phyloP scores from a whole-genome alignment of 2,113 vertebrate species.

The Tychaedon coryphoeus region DNA sequence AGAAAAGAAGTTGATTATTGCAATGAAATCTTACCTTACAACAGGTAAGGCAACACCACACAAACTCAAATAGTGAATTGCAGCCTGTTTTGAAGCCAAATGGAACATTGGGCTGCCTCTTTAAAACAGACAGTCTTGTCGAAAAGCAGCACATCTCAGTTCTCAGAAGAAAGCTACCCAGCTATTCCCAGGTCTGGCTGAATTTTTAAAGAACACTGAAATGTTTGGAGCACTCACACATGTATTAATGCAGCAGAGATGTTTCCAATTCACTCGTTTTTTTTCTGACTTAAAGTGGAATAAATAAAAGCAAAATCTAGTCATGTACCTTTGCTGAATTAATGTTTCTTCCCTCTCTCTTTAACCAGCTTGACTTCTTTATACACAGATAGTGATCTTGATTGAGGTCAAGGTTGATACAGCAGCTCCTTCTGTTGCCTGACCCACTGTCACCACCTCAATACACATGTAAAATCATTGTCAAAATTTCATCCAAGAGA shows the following conservation, averaged over 20 bases:
- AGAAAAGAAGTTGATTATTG: too few species aligned
- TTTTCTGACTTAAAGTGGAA: background rate
- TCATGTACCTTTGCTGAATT: background rate
- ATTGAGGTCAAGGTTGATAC: background rate
- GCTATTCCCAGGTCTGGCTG: background rate
- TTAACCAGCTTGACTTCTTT: background rate
- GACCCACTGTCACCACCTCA: background rate
- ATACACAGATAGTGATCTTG: fast-evolving
- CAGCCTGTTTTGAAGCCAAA: background rate
- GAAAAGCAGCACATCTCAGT: background rate
- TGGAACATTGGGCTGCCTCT: background rate
- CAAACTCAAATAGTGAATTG: background rate
- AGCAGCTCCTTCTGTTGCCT: background rate
- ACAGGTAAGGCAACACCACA: background rate
- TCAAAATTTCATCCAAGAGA: background rate
- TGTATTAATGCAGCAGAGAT: background rate
- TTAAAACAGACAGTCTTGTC: background rate
- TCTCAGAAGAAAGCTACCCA: background rate
- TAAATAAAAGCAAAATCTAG: background rate
- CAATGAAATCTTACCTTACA: background rate
- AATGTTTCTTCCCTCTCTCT: background rate
- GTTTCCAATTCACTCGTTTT: background rate
- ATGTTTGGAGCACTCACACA: background rate
- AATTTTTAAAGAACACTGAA: background rate
- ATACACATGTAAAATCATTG: fast-evolving